These are phyloP conservation scores for Peromyscus leucopus DNA, from an alignment of 2,113 vertebrate species.

Conservation along the genomic window DNA sequence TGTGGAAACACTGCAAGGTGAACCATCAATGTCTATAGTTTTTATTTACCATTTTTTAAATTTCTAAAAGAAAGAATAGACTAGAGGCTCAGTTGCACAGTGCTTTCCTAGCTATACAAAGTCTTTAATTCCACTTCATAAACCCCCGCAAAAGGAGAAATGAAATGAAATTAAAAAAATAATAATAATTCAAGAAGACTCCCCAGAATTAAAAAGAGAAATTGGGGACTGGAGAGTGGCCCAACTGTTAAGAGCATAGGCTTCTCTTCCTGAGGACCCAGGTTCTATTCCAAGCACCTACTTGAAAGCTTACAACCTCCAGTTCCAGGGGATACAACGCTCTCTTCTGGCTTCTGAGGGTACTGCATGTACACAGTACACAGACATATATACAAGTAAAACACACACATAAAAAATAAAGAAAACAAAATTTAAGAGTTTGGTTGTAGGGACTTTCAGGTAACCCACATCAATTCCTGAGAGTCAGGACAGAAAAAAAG, in stretches of 20 bases:
- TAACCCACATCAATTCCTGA: not conserved
- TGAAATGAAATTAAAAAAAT: not conserved
- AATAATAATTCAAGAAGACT: slow-evolving; percentile 23
- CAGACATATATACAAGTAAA: not conserved
- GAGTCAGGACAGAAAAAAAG: not conserved
- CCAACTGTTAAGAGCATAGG: not conserved
- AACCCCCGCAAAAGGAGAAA: not conserved
- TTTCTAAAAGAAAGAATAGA: not conserved
- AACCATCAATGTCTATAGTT: not conserved
- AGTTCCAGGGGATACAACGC: not conserved
- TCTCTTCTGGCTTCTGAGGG: not conserved
- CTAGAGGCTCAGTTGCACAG: not conserved
- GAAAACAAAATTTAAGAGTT: not conserved
- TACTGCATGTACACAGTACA: not conserved
- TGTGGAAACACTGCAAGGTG: not conserved
- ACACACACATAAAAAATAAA: not conserved
- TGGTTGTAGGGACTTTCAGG: not conserved
- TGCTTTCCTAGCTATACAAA: not conserved
- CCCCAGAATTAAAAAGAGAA: not conserved
- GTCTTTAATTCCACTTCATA: too few relatives aligned
- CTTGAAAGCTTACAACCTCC: not conserved
- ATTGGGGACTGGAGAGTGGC: not conserved
- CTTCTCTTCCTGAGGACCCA: not conserved
- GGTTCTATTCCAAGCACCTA: not conserved
- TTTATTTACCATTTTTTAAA: not conserved